A percentile compares a stretch with the other conserved stretches of the same genome.
phyloP scores from a whole-genome alignment of 1,140 invertebrate genomes.

The Bombus confusus region DNA sequence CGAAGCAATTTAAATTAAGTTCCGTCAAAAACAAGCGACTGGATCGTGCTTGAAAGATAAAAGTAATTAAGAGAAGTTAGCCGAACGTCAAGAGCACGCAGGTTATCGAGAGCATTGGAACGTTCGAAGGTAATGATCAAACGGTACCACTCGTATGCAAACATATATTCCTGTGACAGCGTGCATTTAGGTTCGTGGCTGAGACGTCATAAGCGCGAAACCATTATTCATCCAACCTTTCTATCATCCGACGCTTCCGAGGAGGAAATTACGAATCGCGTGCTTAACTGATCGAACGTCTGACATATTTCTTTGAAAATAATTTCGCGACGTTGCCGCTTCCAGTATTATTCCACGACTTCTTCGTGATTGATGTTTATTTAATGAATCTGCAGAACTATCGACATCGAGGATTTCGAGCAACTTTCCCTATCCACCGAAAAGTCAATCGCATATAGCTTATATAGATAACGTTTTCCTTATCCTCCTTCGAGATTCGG shows the following conservation, averaged over 20 bases:
- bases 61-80: neutral
- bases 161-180: neutral
- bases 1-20: neutral
- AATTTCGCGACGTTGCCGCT: slow-evolving; percentile 3
- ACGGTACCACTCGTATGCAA: slow-evolving; percentile 9
- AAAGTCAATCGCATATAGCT: neutral
- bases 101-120: neutral
- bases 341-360: neutral
- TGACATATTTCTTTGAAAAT: slow-evolving; percentile 36
- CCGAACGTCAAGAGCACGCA: neutral
- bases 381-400: neutral
- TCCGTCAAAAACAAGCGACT: neutral
- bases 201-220: slow-evolving; percentile 49
- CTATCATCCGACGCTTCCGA: slow-evolving; percentile 48
- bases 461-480: neutral
- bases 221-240: slow-evolving; percentile 54
- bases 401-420: neutral
- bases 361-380: slow-evolving; percentile 29
- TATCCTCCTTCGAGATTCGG: neutral
- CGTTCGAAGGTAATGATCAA: neutral
- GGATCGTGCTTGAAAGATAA: neutral
- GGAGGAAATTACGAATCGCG: slow-evolving; percentile 47
- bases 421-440: neutral
- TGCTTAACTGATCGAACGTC: slow-evolving; percentile 19
- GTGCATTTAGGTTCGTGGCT: slow-evolving; percentile 17